These are phyloP conservation scores for Spheniscus humboldti DNA, from an alignment of 2,797 vertebrate species.

Conservation along the genomic window DNA sequence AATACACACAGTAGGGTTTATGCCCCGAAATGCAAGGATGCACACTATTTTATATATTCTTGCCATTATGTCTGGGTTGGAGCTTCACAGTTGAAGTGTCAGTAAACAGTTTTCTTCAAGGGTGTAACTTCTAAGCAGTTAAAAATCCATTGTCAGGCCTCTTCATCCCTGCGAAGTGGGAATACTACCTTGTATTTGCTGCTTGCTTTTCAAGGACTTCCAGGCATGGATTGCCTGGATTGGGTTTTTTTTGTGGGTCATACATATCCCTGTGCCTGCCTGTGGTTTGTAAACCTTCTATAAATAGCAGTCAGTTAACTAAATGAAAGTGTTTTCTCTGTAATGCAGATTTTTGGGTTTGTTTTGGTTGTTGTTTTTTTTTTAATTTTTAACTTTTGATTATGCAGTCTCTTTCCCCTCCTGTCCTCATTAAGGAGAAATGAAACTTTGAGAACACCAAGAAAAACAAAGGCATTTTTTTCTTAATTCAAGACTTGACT, in stretches of 20 bases:
- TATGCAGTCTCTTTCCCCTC: background rate
- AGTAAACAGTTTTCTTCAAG: too few relatives aligned
- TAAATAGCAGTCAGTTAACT: background rate
- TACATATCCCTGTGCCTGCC: fast-evolving
- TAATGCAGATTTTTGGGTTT: background rate
- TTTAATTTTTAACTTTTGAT: background rate
- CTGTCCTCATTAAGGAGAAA: background rate
- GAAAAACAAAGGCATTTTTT: background rate
- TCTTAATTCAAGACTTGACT: background rate
- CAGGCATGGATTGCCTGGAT: background rate
- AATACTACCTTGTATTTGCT: background rate
- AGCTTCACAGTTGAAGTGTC: background rate
- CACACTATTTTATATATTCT: background rate
- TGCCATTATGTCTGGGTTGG: background rate
- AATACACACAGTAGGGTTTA: background rate
- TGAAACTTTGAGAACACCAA: background rate
- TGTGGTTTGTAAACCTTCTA: background rate
- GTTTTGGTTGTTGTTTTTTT: background rate
- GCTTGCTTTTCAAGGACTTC: background rate
- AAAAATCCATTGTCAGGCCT: background rate
- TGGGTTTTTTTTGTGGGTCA: background rate
- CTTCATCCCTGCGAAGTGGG: background rate
- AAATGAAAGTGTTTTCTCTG: background rate
- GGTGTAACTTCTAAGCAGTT: background rate
- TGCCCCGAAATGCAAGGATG: background rate